Percentiles rank a stretch among this genome's conserved stretches.
phyloP scores from a whole-genome alignment of 2,888 invertebrate genomes.

The Ormyrus labotus region DNA sequence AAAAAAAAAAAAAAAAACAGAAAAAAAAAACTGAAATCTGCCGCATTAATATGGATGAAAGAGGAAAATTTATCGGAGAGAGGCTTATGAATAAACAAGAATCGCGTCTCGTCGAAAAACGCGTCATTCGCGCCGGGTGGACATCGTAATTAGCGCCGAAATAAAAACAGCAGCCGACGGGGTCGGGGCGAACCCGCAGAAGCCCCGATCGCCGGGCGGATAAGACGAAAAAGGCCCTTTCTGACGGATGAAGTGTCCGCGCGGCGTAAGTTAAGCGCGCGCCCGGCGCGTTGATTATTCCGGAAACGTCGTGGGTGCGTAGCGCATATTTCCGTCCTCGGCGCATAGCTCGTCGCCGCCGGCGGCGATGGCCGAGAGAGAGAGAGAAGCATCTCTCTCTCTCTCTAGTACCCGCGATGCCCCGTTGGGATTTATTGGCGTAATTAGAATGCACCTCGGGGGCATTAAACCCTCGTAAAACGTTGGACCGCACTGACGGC shows the following conservation, averaged over 20 bases:
- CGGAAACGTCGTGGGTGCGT: conserved; percentile 50
- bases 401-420: conserved; percentile 56
- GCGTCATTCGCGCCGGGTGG: too few species aligned
- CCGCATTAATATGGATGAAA: too few species aligned
- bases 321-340: conserved; percentile 43
- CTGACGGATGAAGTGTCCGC: conserved; percentile 33
- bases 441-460: conserved; percentile 74
- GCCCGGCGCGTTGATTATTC: conserved; percentile 41
- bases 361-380: background rate
- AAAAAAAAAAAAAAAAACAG: too few species aligned
- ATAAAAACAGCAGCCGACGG: too few species aligned
- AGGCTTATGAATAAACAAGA: too few species aligned
- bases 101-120: too few species aligned
- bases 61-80: too few species aligned
- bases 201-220: background rate
- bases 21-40: too few species aligned
- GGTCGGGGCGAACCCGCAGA: too few species aligned
- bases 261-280: conserved; percentile 21
- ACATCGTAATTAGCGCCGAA: too few species aligned
- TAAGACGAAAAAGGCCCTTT: background rate
- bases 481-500: conserved; percentile 70
- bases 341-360: background rate
- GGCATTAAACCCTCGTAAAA: conserved; percentile 75
- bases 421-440: conserved; percentile 73
- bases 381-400: conserved; percentile 53